phyloP scores from a whole-genome alignment of 1,140 invertebrate species.

The Cheumatopsyche charites region DNA sequence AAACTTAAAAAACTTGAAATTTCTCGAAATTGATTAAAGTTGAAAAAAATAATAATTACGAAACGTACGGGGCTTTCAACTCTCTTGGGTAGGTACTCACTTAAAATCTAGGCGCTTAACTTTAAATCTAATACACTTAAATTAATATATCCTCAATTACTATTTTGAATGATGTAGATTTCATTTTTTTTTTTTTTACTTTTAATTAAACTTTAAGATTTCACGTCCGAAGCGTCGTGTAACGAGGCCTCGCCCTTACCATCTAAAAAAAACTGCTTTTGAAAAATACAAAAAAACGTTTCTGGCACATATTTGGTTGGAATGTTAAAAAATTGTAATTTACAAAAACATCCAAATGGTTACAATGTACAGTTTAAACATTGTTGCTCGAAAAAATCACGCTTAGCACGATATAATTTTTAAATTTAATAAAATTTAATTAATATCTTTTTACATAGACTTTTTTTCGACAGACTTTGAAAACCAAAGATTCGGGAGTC shows the following conservation, averaged over 20 bases:
- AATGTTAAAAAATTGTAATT: slow-evolving; percentile 53
- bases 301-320: slow-evolving; percentile 61
- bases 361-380: slow-evolving; percentile 45
- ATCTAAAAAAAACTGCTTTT: slow-evolving; percentile 45
- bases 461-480: slow-evolving; percentile 31
- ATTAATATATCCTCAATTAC: slow-evolving; percentile 44
- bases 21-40: too few relatives aligned
- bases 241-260: slow-evolving; percentile 29
- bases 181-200: slow-evolving; percentile 7
- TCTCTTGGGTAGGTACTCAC: slow-evolving; percentile 41
- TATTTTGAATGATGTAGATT: slow-evolving; percentile 47
- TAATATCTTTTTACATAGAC: slow-evolving; percentile 43
- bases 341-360: slow-evolving; percentile 47
- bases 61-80: slow-evolving; percentile 30
- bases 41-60: slow-evolving; percentile 9
- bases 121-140: slow-evolving; percentile 46
- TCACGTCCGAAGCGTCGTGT: slow-evolving; percentile 20
- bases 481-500: slow-evolving; percentile 48
- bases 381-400: slow-evolving; percentile 36
- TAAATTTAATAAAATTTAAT: slow-evolving; percentile 45
- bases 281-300: slow-evolving; percentile 55
- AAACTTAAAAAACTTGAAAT: not conserved
- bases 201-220: not conserved
- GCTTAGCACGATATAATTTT: slow-evolving; percentile 43
- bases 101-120: slow-evolving; percentile 42